phyloP scores from a whole-genome alignment of 92 coral and sea anemone species.

The Paragorgia papillata region DNA sequence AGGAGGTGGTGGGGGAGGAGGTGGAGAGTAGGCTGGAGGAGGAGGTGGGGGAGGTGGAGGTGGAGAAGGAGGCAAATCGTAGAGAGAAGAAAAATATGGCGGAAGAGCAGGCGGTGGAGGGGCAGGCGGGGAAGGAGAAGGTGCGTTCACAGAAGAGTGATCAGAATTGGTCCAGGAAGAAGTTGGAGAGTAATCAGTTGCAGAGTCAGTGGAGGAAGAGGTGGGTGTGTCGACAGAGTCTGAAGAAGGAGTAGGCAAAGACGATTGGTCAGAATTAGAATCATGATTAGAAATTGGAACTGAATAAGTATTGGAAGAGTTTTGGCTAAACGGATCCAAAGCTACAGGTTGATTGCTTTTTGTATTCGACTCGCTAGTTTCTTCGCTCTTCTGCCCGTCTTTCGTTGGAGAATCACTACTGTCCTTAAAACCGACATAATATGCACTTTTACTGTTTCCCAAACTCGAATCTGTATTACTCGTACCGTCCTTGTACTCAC shows the following conservation, averaged over 20 bases:
- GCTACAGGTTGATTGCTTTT: neutral
- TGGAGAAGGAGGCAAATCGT: slow-evolving; percentile 4
- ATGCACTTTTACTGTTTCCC: slow-evolving; percentile 15
- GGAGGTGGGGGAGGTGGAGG: slow-evolving; percentile 22
- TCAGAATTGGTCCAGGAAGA: neutral
- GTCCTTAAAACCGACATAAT: slow-evolving; percentile 7
- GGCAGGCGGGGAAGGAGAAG: slow-evolving; percentile 11
- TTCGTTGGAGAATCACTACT: neutral
- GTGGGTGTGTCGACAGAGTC: neutral
- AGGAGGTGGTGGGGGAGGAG: neutral
- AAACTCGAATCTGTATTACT: neutral
- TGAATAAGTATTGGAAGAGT: neutral
- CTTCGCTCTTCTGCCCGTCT: neutral
- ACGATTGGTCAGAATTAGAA: neutral
- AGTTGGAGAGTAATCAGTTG: neutral
- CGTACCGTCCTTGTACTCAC: neutral
- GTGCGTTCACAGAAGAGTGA: neutral
- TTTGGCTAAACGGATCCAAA: neutral
- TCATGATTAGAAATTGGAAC: neutral
- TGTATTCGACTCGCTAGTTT: neutral
- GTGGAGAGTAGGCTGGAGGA: neutral
- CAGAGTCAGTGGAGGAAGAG: neutral
- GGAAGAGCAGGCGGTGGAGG: slow-evolving; percentile 22
- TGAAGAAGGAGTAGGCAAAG: neutral
- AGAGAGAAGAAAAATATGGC: neutral